Base-by-base conservation (phyloP, 2,797 vertebrate genomes). In the Periparus ater region DNA sequence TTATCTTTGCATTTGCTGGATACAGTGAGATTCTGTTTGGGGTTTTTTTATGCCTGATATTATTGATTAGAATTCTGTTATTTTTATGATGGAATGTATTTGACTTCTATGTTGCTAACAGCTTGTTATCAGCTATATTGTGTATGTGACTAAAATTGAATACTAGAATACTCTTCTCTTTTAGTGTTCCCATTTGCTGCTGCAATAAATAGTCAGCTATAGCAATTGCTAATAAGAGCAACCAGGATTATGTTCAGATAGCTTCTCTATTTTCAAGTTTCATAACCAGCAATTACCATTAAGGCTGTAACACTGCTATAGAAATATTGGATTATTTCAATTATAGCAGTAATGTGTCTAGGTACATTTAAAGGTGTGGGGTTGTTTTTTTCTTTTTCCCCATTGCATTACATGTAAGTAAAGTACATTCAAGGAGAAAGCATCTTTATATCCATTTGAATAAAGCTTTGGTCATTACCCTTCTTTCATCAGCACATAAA, bases 211-310 rank as follows among this genome's bases (percentile, higher is more conserved):
- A 93, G 66, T 40, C 62, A 85, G 40, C 79, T 91, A 68, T 27
- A 85, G 82, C 91, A 92, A 96, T 93, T 95, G 83, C 82, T 91
- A 94, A 82, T 95, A 86, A 91, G 86, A 91, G 80, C 78, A 91
- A 80, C 57, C 40, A 91, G 87, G 75, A 66, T 92, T 85, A 88
- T 42, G 40, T 85, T 94, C 79, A 92, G 82, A 89, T 85, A 91
- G 72, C 66, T 88, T 81, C 73, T 80, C 76, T 85, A 29, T 91
- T 93, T 91, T 94, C 63, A 76, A 87, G 63, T 92, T 95, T 85
- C 86, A 91, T 88, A 81, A 85, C 88, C 85, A 89, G 75, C 92
- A 89, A 88, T 95, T 96, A 88, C 82, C 89, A 89, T 95, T 96
- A 93, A 75, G 70, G 66, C 58, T 93, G 26, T 93, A 91, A 89